Base-by-base conservation (phyloP, 2,888 invertebrate species). In the Cataglyphis rosenhaueri region DNA sequence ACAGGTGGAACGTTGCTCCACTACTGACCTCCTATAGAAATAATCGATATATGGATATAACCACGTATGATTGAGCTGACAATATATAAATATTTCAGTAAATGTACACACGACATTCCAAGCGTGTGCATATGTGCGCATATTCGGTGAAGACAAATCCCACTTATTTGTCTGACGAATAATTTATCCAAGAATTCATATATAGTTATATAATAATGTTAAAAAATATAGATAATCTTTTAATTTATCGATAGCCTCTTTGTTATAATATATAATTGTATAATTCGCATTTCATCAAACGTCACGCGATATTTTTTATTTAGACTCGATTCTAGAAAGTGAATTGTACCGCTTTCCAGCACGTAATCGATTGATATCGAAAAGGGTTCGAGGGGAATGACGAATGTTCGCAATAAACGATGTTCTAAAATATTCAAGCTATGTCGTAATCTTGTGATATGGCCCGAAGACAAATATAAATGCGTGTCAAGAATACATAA, bases 31-130 rank as follows among this genome's bases (percentile, higher is more conserved):
- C 91, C 89, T 91, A 93, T 92, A 73, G 82, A 89, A 90, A 90
- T 84, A 92, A 93, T 94, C 94, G 91, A 94, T 94, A 93, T 93
- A 93, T 93, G 93, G 93, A 94, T 93, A 84, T 89, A 88, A 87
- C 89, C 89, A 91, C 89, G 91, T 92, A 93, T 91, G 91, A 92
- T 92, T 87, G 89, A 88, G 87, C 73, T 74, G 83, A 83, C 81
- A 74, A 48, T n/a, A 68, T 75, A 83, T 75, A 83, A 84, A 81
- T 83, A 87, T 82, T 82, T 84, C 44, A 83, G 44, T 70, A 6
- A 25, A 12, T 57, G 35, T 64, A 64, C 65, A 66, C 78, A 76
- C 64, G 66, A 73, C 59, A 74, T 74, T 38, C 32, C n/a, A 18
- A 21, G 12, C 32, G 12, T n/a, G 21, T 32, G 12, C 25, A 9